phyloP scores from a whole-genome alignment of 1,140 invertebrate species.

The Spodoptera litura region DNA sequence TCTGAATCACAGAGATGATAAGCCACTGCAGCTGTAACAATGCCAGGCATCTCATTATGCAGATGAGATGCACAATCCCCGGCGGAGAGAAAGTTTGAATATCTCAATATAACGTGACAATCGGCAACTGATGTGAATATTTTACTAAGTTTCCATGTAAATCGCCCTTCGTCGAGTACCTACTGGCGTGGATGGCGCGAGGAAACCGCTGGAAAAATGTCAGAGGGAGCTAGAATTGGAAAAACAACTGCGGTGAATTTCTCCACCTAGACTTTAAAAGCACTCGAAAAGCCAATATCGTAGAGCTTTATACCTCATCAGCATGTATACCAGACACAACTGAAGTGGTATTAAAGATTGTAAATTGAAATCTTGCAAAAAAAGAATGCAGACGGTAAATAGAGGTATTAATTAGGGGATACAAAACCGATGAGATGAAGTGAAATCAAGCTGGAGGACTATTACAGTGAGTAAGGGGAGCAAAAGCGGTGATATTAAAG shows the following conservation, averaged over 20 bases:
- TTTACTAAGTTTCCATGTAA: slow-evolving; percentile 80
- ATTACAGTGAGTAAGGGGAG: slow-evolving; percentile 70
- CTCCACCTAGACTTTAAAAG: slow-evolving; percentile 64
- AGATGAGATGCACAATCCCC: slow-evolving; percentile 75
- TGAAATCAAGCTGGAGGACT: slow-evolving; percentile 70
- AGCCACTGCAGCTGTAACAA: slow-evolving; percentile 62
- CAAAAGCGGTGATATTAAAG: slow-evolving; percentile 80
- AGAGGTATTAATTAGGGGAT: slow-evolving; percentile 73
- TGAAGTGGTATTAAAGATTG: slow-evolving; percentile 60
- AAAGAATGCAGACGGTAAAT: slow-evolving; percentile 52
- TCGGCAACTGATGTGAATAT: slow-evolving; percentile 79
- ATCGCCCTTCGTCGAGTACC: slow-evolving; percentile 62
- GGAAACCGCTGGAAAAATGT: slow-evolving; percentile 70
- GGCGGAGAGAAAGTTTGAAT: slow-evolving; percentile 75
- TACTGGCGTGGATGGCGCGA: slow-evolving; percentile 55
- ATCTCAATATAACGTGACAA: slow-evolving; percentile 80
- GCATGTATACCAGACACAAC: slow-evolving; percentile 67
- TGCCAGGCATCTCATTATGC: slow-evolving; percentile 72
- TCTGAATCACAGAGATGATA: slow-evolving; percentile 57
- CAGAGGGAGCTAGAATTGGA: slow-evolving; percentile 62
- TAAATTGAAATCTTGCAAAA: slow-evolving; percentile 43
- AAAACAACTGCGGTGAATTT: slow-evolving; percentile 71
- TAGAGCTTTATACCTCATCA: slow-evolving; percentile 67
- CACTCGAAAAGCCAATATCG: slow-evolving; percentile 70
- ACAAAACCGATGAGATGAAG: slow-evolving; percentile 67